These are phyloP conservation scores for Ctenosaura bakeri DNA, from an alignment of 2,797 vertebrate species.

Conservation along the genomic window DNA sequence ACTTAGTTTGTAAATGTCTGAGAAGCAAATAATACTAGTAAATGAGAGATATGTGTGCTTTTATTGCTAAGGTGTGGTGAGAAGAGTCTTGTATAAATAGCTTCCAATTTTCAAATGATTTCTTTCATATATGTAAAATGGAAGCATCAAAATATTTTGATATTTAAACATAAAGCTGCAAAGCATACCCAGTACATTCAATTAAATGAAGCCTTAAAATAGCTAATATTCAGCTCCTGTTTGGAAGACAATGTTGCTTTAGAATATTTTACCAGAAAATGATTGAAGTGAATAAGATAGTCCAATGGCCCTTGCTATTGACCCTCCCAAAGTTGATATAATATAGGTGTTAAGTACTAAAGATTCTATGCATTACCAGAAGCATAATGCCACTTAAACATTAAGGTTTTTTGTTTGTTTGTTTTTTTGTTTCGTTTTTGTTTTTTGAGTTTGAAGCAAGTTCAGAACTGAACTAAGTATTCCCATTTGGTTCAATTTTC, in stretches of 20 bases:
- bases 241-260: not conserved
- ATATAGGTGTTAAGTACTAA: not conserved
- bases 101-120: slow-evolving; percentile 9
- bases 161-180: not conserved
- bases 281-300: not conserved
- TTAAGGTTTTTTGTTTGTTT: not conserved
- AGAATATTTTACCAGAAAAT: not conserved
- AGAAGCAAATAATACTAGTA: not conserved
- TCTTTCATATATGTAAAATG: not conserved
- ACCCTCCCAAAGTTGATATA: not conserved
- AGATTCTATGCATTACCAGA: not conserved
- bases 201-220: not conserved
- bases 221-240: not conserved
- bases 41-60: not conserved
- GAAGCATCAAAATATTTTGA: slow-evolving; percentile 29
- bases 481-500: not conserved
- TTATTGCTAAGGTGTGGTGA: not conserved
- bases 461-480: not conserved
- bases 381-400: not conserved
- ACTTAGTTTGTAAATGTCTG: not conserved
- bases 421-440: too few species aligned
- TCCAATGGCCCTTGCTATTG: not conserved
- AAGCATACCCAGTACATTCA: slow-evolving; percentile 2
- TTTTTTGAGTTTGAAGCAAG: not conserved
- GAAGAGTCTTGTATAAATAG: not conserved